Evolutionary conservation across 2,113 vertebrate genomes (phyloP).

Genomic region (Oncorhynchus clarkii): DNA sequence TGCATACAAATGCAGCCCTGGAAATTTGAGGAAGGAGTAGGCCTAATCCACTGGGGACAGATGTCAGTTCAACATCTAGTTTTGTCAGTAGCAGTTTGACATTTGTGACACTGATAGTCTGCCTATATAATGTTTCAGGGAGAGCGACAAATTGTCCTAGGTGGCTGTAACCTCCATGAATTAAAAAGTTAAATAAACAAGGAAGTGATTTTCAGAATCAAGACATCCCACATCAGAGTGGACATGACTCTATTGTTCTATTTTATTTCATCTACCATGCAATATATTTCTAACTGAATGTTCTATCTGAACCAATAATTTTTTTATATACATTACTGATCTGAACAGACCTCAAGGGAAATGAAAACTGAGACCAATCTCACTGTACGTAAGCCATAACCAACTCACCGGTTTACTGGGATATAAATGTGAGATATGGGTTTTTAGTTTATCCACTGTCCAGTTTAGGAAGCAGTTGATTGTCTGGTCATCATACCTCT

Average conservation of each 20-base stretch:
- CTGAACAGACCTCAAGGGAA: background rate
- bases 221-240: background rate
- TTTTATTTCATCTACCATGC: background rate
- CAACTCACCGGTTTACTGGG: conserved; percentile 91
- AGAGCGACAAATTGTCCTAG: too few species aligned
- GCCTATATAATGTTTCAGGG: too few species aligned
- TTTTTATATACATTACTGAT: background rate
- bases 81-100: too few species aligned
- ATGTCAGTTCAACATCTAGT: too few species aligned
- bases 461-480: conserved; percentile 89
- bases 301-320: background rate
- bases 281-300: background rate
- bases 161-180: background rate
- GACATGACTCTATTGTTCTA: background rate
- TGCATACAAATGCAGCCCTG: too few species aligned
- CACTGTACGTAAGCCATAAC: background rate
- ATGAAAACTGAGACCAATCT: background rate
- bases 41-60: too few species aligned
- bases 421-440: conserved; percentile 87
- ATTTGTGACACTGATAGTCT: too few species aligned
- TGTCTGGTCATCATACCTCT: conserved; percentile 93
- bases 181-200: background rate
- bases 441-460: conserved; percentile 92
- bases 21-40: too few species aligned
- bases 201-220: background rate